A percentile compares a stretch with the other conserved stretches of the same genome.
Conservation (phyloP, 2,888 invertebrate genomes). For the Calameuta idolon region DNA sequence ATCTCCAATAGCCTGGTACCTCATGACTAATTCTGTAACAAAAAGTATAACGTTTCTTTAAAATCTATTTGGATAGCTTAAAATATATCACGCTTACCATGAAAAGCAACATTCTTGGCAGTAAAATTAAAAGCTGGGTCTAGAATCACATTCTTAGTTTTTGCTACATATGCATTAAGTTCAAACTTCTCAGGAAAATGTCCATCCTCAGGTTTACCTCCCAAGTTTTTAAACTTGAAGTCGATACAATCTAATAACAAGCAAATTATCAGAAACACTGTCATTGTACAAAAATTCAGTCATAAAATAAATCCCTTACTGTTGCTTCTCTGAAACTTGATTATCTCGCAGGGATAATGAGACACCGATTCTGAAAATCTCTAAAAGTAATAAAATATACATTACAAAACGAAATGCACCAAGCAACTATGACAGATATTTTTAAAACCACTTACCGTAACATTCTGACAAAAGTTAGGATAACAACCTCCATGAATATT, state of each 20-base stretch:
- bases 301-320: neutral
- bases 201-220: constrained; percentile 32
- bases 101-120: constrained; percentile 47
- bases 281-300: neutral
- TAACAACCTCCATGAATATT: neutral
- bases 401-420: neutral
- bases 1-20: constrained; percentile 50
- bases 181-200: constrained; percentile 41
- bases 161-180: constrained; percentile 49
- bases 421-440: neutral
- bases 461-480: neutral
- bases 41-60: constrained; percentile 4
- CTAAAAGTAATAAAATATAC: neutral
- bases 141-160: constrained; percentile 24
- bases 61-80: neutral
- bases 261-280: neutral
- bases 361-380: neutral
- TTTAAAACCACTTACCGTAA: neutral
- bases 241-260: constrained; percentile 44
- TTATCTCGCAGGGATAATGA: neutral
- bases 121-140: constrained; percentile 59
- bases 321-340: neutral
- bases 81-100: constrained; percentile 41
- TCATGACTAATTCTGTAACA: constrained; percentile 45
- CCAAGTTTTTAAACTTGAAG: constrained; percentile 44